Base-by-base conservation (phyloP, 2,888 invertebrate species). In the Caradrina kadenii region DNA sequence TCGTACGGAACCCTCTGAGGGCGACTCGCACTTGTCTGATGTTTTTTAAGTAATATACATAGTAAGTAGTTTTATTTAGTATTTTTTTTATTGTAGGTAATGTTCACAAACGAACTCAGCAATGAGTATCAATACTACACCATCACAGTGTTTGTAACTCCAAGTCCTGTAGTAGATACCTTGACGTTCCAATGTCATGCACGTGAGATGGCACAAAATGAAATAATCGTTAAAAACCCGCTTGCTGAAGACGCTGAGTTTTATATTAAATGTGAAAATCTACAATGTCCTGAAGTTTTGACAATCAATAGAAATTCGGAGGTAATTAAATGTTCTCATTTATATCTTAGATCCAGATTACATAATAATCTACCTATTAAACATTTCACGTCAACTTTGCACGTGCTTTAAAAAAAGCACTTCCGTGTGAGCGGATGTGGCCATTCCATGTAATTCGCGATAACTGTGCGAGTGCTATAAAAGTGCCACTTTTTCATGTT, bases 121-220 rank as follows among this genome's bases (percentile, higher is more conserved):
- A 90, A 86, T 4, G 96, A 96, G 77, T 95, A 93, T 66, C 96
- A 96, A 77, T 95, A 82, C 85, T 96, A 95, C 88, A 90, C 89
- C 61, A 88, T 96, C 26, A 78, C 75, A 21, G 88, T 86, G 21
- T 81, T 84, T 0, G 90, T 96, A 11, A 91, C 88, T 10, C 84
- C 89, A 4, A 93, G 94, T 78, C 85, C 87, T 22, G 88, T 95
- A 10, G 91, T 93, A 35, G 94, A 90, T 72, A 92, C 92, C 7
- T 75, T 96, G 71, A 86, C 84, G 17, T 93, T 95, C 73, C 83
- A 80, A 63, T 90, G 91, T 0, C 90, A 91, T 13, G 96, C 96
- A 3, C 89, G 95, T 0, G 96, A 96, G 77, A 88, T 90, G 0
- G 80, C 90, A 8, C 91, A 91, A 76, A 89, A 87, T 63, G 92